Conservation (phyloP, 2,888 invertebrate species). For the Scaptodrosophila latifasciaeformis region DNA sequence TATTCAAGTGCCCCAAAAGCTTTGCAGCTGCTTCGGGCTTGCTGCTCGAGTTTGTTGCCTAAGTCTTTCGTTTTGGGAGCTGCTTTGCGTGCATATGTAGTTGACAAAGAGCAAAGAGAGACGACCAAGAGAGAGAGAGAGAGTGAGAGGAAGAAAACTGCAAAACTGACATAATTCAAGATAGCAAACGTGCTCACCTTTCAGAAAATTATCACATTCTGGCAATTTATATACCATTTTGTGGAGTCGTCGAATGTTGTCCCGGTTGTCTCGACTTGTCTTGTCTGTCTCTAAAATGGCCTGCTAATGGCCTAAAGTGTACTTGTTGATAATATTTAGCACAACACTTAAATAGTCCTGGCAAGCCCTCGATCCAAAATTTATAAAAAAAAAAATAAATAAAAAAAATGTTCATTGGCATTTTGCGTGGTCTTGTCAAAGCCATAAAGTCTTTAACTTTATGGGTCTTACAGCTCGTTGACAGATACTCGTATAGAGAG, state of each 20-base stretch:
- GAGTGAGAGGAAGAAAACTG: conserved; percentile 68
- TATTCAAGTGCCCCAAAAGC: neutral
- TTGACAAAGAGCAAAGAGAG: conserved; percentile 59
- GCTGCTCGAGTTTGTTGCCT: conserved; percentile 41
- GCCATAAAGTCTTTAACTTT: conserved; percentile 44
- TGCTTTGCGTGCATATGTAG: conserved; percentile 40
- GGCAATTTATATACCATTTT: conserved; percentile 26
- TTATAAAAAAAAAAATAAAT: no score
- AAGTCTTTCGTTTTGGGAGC: conserved; percentile 43
- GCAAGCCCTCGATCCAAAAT: neutral
- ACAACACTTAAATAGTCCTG: conserved; percentile 42
- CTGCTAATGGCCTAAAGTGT: conserved; percentile 70
- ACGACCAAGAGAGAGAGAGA: no score
- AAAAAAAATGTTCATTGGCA: conserved; percentile 34
- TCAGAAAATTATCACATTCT: conserved; percentile 55
- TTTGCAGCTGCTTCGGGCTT: conserved; percentile 1
- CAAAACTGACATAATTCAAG: conserved; percentile 72
- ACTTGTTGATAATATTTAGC: conserved; percentile 67
- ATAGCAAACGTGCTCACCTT: conserved; percentile 50
- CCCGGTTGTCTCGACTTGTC: neutral
- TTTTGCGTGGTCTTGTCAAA: conserved; percentile 19
- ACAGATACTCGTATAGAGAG: neutral
- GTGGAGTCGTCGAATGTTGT: neutral
- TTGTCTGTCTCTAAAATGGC: conserved; percentile 49
- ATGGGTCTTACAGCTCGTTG: conserved; percentile 22